Conservation (phyloP, 1,140 invertebrate genomes). For the Bombyx mori region DNA sequence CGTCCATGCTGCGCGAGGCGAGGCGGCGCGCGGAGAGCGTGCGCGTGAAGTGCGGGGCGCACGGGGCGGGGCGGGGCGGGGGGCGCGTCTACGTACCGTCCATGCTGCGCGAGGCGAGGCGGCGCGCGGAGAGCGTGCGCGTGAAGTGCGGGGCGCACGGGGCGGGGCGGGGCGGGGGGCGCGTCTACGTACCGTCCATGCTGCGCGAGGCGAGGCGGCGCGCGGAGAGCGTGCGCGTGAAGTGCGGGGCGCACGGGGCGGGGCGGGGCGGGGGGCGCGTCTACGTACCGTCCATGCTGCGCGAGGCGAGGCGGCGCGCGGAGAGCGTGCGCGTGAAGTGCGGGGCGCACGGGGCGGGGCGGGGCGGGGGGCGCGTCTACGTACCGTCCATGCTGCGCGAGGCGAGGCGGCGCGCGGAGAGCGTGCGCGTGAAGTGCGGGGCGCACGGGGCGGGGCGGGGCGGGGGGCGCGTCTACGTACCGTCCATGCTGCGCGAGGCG, state of each 20-base stretch:
- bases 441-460: no score
- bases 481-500: background rate
- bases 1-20: conserved; percentile 91
- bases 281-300: conserved; percentile 89
- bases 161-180: conserved; percentile 80
- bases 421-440: background rate
- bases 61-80: conserved; percentile 83
- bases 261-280: conserved; percentile 73
- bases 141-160: conserved; percentile 89
- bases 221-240: conserved; percentile 88
- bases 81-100: conserved; percentile 77
- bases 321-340: conserved; percentile 91
- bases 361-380: conserved; percentile 70
- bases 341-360: conserved; percentile 85
- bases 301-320: conserved; percentile 83
- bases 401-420: no score
- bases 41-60: conserved; percentile 89
- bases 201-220: conserved; percentile 86
- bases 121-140: conserved; percentile 85
- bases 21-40: conserved; percentile 86
- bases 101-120: conserved; percentile 89
- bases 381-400: conserved; percentile 12
- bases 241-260: conserved; percentile 88
- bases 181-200: conserved; percentile 83
- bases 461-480: no score